Evolutionary conservation across 2,797 vertebrate genomes (phyloP).

Genomic region (Apogon talboti): DNA sequence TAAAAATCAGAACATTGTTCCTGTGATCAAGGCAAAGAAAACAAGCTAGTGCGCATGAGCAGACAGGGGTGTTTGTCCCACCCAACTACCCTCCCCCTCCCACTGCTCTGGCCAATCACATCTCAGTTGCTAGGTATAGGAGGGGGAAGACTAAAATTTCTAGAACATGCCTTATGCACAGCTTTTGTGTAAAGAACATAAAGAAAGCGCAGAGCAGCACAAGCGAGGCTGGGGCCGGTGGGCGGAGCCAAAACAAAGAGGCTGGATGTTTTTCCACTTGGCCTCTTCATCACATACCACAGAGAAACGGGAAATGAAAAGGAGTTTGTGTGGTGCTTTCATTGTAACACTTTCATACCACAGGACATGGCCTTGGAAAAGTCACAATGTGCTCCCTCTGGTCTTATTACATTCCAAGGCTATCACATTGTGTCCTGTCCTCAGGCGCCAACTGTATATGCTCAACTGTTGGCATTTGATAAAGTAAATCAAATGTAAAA

Average conservation of each 20-base stretch:
- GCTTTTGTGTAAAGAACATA: constrained; percentile 74
- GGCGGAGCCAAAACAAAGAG: constrained; percentile 54
- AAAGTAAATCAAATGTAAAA: neutral
- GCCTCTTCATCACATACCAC: constrained; percentile 8
- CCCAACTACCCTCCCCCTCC: constrained; percentile 67
- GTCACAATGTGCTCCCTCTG: constrained; percentile 37
- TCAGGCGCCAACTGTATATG: neutral
- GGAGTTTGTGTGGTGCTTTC: constrained; percentile 26
- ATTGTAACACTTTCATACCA: constrained; percentile 16
- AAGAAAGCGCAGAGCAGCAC: constrained; percentile 74
- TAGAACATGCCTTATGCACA: constrained; percentile 69
- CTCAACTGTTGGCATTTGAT: neutral
- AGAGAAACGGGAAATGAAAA: constrained; percentile 47
- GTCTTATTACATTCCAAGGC: constrained; percentile 24
- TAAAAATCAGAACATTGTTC: constrained; percentile 74
- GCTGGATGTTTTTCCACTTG: constrained; percentile 46
- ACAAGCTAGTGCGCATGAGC: constrained; percentile 76
- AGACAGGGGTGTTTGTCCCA: constrained; percentile 43
- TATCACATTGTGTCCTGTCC: neutral
- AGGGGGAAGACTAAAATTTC: constrained; percentile 50
- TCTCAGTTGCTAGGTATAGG: constrained; percentile 83
- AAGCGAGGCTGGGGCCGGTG: constrained; percentile 51
- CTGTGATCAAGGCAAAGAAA: constrained; percentile 71
- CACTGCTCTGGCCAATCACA: constrained; percentile 77
- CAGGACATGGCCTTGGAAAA: constrained; percentile 46